Conservation (phyloP, 53 echinoderm and acorn worm species). For the Luidia sarsii region DNA sequence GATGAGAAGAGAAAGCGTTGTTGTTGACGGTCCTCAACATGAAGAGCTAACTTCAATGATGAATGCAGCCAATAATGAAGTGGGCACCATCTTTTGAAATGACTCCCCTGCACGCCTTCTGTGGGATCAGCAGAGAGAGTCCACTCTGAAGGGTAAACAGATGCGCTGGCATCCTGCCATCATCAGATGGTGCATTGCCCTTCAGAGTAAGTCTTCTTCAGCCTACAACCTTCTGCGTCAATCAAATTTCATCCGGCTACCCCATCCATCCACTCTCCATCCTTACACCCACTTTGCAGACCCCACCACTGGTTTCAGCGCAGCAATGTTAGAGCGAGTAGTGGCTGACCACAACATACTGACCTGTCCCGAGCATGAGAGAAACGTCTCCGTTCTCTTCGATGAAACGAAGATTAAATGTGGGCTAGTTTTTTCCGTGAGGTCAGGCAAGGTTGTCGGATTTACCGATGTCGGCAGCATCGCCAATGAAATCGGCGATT, state of each 20-base stretch:
- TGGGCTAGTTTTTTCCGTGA: conserved; percentile 27
- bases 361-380: conserved; percentile 6
- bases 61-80: neutral
- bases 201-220: conserved; percentile 19
- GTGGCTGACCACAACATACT: conserved; percentile 16
- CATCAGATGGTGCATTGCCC: conserved; percentile 24
- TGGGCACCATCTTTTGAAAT: neutral
- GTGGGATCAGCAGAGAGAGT: neutral
- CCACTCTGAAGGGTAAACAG: neutral
- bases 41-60: neutral
- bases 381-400: conserved; percentile 31
- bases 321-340: conserved; percentile 9
- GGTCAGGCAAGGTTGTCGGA: conserved; percentile 34
- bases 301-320: conserved; percentile 1
- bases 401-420: conserved; percentile 50
- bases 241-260: conserved; percentile 36
- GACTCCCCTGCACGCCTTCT: neutral
- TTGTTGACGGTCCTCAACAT: neutral
- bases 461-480: conserved; percentile 40
- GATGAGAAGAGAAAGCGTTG: neutral
- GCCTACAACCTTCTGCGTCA: conserved; percentile 28
- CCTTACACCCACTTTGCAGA: conserved; percentile 34
- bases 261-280: conserved; percentile 51
- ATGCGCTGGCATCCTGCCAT: conserved; percentile 24
- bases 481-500: conserved; percentile 21